phyloP scores from a whole-genome alignment of 2,113 vertebrate genomes.

The Bufo gargarizans region DNA sequence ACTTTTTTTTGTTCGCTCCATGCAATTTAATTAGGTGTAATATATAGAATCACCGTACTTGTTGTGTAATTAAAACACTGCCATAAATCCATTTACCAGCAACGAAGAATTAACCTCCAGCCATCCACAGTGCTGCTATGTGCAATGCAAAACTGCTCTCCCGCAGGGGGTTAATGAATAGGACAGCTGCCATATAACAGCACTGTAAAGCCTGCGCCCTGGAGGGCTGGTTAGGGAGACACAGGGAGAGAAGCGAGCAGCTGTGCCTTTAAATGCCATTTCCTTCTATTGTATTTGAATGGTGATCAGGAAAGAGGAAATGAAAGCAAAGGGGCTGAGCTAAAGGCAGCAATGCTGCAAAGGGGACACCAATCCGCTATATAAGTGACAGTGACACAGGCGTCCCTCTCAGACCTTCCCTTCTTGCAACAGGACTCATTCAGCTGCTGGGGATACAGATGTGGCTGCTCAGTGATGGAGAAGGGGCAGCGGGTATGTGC shows the following conservation, averaged over 20 bases:
- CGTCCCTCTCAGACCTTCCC: slow-evolving; percentile 32
- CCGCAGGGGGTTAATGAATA: slow-evolving; percentile 31
- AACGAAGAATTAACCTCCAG: background rate
- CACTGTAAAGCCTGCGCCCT: slow-evolving; percentile 67
- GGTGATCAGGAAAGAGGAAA: slow-evolving; percentile 99
- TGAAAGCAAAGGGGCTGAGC: slow-evolving; percentile 84
- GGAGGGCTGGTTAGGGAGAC: slow-evolving; percentile 65
- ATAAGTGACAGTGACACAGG: slow-evolving; percentile 59
- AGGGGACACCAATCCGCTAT: slow-evolving; percentile 50
- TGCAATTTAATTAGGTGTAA: no score
- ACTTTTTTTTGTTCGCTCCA: no score
- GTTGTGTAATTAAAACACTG: background rate
- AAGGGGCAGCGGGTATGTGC: slow-evolving; percentile 49
- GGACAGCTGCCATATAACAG: slow-evolving; percentile 65
- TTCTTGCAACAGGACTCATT: slow-evolving; percentile 31
- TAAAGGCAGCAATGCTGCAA: slow-evolving; percentile 67
- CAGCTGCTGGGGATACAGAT: slow-evolving; percentile 17
- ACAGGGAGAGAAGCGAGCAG: slow-evolving; percentile 66
- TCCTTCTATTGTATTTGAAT: slow-evolving; percentile 97
- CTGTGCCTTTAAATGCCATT: slow-evolving; percentile 96
- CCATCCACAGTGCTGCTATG: background rate
- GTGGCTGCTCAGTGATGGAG: slow-evolving; percentile 49
- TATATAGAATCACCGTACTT: background rate
- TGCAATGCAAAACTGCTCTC: background rate
- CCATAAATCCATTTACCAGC: background rate